These are phyloP conservation scores for Aphis craccivora DNA, from an alignment of 1,140 invertebrate genomes.

Conservation along the genomic window DNA sequence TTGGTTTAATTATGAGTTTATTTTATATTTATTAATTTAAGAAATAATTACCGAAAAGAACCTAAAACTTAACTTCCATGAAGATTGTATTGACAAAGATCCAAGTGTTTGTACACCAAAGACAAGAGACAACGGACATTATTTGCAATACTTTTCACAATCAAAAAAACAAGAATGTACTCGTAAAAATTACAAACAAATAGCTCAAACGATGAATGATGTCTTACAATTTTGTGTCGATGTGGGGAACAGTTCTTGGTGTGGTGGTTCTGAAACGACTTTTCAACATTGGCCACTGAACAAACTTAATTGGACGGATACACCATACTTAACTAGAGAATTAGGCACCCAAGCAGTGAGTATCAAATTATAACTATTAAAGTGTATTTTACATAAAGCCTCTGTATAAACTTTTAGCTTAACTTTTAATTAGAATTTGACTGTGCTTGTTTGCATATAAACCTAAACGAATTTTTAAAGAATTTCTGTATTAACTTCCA, in stretches of 20 bases:
- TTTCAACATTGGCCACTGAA: constrained; percentile 59
- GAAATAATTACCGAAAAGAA: background rate
- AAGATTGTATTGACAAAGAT: background rate
- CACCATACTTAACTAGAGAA: constrained; percentile 50
- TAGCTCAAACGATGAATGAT: background rate
- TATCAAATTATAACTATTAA: background rate
- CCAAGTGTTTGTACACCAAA: background rate
- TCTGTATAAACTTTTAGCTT: no score
- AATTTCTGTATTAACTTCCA: no score
- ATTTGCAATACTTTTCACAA: background rate
- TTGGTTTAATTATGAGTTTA: no score
- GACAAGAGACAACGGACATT: background rate
- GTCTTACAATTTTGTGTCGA: constrained; percentile 23
- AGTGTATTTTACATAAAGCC: no score
- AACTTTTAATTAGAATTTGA: no score
- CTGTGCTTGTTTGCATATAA: no score
- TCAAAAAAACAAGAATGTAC: background rate
- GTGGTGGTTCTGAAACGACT: constrained; percentile 54
- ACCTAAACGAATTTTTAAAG: no score
- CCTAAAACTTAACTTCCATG: background rate
- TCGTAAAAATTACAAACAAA: background rate
- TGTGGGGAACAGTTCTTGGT: constrained; percentile 45
- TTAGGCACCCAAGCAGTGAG: constrained; percentile 41
- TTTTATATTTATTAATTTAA: background rate
- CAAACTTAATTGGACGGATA: constrained; percentile 11